A percentile compares a stretch with the other conserved stretches of the same genome.
Evolutionary conservation across 2,797 vertebrate species (phyloP).

Genomic region (Leontocebus nigricollis): DNA sequence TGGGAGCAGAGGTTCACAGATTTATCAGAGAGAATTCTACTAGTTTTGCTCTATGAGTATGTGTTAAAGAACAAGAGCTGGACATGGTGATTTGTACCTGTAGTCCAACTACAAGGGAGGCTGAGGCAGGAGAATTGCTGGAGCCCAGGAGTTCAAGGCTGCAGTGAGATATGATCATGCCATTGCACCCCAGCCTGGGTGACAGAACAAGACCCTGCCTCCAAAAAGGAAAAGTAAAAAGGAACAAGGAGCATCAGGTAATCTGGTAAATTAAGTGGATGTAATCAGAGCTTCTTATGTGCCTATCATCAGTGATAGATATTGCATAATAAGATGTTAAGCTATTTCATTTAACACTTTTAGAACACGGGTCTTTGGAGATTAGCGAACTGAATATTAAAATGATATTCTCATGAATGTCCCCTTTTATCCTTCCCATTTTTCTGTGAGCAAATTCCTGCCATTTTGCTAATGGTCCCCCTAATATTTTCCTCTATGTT

Average conservation of each 20-base stretch:
- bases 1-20: neutral
- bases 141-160: neutral
- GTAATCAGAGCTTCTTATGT: neutral
- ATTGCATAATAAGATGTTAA: neutral
- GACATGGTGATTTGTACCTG: neutral
- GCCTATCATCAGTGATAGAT: neutral
- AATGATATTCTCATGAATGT: neutral
- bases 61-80: neutral
- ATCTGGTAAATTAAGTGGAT: slow-evolving; percentile 15
- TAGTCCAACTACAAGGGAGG: neutral
- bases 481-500: neutral
- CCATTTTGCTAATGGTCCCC: neutral
- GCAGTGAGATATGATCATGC: neutral
- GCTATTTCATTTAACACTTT: slow-evolving; percentile 28
- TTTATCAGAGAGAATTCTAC: neutral
- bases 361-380: slow-evolving; percentile 3
- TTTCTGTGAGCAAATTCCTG: slow-evolving; percentile 11
- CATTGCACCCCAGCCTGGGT: neutral
- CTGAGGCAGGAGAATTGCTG: neutral
- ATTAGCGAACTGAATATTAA: slow-evolving; percentile 31
- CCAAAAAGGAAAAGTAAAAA: neutral
- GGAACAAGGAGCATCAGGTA: neutral
- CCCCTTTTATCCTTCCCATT: neutral
- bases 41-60: neutral
- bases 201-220: neutral